These are phyloP conservation scores for Tolmerus cingulatus DNA, from an alignment of 2,888 invertebrate species.

Conservation along the genomic window DNA sequence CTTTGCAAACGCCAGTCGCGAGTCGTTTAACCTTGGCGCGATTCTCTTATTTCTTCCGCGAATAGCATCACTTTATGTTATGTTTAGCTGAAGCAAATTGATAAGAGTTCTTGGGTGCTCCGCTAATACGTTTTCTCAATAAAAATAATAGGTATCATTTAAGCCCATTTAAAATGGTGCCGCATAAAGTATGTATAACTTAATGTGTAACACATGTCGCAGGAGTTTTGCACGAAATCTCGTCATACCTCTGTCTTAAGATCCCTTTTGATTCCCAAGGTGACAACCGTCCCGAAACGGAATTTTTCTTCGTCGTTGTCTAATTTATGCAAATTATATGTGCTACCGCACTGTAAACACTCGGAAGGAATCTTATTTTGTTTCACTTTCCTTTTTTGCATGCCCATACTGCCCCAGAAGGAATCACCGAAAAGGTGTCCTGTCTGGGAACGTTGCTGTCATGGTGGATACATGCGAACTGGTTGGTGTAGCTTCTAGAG, in stretches of 20 bases:
- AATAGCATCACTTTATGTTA: background rate
- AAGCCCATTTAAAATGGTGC: too few species aligned
- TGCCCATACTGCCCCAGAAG: background rate
- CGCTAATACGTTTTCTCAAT: background rate
- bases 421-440: background rate
- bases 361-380: background rate
- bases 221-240: background rate
- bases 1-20: background rate
- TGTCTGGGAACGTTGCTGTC: background rate
- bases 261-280: background rate
- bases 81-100: background rate
- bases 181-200: background rate
- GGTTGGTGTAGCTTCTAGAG: background rate
- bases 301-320: background rate
- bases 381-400: background rate
- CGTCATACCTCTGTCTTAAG: background rate
- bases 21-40: slow-evolving; percentile 2
- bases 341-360: slow-evolving; percentile 17
- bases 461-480: background rate
- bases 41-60: background rate
- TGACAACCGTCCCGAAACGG: background rate
- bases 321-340: slow-evolving; percentile 31
- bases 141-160: background rate
- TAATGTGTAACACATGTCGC: background rate
- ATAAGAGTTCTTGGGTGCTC: background rate